phyloP scores from a whole-genome alignment of 2,888 invertebrate genomes.

The Synanthedon andrenaeformis region DNA sequence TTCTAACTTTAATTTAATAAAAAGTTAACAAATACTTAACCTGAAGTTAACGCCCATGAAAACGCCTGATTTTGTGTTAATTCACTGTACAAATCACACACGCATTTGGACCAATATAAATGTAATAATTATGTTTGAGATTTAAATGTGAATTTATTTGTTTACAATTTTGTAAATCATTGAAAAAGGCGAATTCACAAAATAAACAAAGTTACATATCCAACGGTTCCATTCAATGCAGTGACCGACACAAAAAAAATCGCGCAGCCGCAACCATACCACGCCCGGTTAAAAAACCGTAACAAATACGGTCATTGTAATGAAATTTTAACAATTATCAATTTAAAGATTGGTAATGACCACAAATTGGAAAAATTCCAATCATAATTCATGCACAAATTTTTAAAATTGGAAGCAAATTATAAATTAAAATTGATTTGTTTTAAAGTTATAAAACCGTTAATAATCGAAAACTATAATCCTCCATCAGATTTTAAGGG shows the following conservation, averaged over 20 bases:
- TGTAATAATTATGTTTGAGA: background rate
- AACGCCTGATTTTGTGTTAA: constrained; percentile 29
- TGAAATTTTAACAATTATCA: too few relatives aligned
- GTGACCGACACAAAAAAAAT: constrained; percentile 17
- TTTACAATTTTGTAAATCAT: constrained; percentile 17
- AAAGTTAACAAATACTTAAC: constrained; percentile 44
- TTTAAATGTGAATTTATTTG: background rate
- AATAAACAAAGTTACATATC: constrained; percentile 28
- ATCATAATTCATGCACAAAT: too few relatives aligned
- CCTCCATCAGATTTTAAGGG: too few relatives aligned
- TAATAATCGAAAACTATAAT: too few relatives aligned
- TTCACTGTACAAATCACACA: constrained; percentile 18
- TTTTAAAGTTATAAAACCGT: too few relatives aligned
- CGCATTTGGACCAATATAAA: constrained; percentile 21
- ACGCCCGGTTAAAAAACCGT: constrained; percentile 40
- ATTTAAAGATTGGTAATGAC: too few relatives aligned
- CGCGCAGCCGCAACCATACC: constrained; percentile 54
- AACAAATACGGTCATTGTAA: too few relatives aligned
- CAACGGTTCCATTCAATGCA: constrained; percentile 34
- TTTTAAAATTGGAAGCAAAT: too few relatives aligned
- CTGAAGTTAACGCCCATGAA: constrained; percentile 67
- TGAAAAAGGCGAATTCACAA: constrained; percentile 27
- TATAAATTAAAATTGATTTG: too few relatives aligned
- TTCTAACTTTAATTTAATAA: constrained; percentile 53
- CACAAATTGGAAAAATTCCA: too few relatives aligned